phyloP scores from a whole-genome alignment of 2,113 vertebrate genomes.

The Oreochromis niloticus region DNA sequence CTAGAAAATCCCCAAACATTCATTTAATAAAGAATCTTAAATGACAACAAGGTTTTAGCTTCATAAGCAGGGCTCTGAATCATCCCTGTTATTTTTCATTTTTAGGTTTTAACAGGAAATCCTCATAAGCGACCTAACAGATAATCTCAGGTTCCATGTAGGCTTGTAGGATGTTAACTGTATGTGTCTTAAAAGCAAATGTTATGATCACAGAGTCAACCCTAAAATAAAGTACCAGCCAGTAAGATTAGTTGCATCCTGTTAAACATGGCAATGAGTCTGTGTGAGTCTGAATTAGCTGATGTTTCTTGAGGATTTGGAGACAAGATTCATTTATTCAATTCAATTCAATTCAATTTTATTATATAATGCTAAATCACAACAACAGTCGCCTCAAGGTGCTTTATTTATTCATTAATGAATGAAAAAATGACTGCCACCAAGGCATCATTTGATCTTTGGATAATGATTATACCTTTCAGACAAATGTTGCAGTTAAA shows the following conservation, averaged over 20 bases:
- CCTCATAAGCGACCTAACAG: fast-evolving
- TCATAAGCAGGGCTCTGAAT: not conserved
- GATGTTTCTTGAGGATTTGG: not conserved
- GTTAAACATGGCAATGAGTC: not conserved
- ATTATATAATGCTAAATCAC: not conserved
- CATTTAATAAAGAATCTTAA: not conserved
- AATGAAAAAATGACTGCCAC: fast-evolving
- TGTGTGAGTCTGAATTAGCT: not conserved
- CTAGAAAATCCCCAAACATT: not conserved
- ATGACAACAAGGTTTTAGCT: fast-evolving
- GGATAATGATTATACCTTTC: not conserved
- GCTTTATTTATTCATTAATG: not conserved
- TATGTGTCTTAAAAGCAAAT: not conserved
- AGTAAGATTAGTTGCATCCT: not conserved
- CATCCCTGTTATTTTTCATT: not conserved
- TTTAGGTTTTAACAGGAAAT: not conserved
- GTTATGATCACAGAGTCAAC: not conserved
- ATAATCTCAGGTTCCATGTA: not conserved
- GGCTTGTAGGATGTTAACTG: not conserved
- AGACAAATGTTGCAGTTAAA: not conserved
- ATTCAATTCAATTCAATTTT: not conserved
- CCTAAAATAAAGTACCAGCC: not conserved
- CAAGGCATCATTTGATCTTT: not conserved
- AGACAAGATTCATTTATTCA: fast-evolving
- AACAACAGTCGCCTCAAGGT: not conserved